These are phyloP conservation scores for Rhinogobio ventralis DNA, from an alignment of 2,797 vertebrate genomes.

Conservation along the genomic window DNA sequence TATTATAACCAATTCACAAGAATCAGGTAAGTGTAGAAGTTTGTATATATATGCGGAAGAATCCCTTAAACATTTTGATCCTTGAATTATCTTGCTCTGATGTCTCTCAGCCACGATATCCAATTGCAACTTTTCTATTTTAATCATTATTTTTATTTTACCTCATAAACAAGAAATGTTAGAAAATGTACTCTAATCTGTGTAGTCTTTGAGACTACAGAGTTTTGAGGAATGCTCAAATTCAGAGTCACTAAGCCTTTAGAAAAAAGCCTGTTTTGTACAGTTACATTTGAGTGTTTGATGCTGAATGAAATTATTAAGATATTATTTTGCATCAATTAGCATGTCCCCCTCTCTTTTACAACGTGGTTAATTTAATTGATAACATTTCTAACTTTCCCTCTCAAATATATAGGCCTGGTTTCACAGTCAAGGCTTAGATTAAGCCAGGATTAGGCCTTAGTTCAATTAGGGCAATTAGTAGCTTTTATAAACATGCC, in stretches of 20 bases:
- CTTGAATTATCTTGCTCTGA: not conserved
- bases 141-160: not conserved
- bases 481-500: too few relatives aligned
- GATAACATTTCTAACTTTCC: not conserved
- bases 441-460: not conserved
- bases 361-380: not conserved
- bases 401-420: not conserved
- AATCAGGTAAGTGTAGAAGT: conserved; percentile 52
- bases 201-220: not conserved
- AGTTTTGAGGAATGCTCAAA: too few relatives aligned
- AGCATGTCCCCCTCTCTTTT: not conserved
- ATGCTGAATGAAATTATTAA: not conserved
- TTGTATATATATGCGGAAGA: not conserved
- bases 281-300: not conserved
- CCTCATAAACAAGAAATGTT: not conserved
- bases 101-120: not conserved
- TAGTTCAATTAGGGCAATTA: too few relatives aligned
- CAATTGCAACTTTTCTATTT: not conserved
- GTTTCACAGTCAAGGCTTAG: not conserved
- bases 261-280: not conserved
- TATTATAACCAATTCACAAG: conserved; percentile 52
- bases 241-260: not conserved
- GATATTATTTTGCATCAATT: not conserved
- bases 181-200: not conserved
- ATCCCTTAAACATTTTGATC: not conserved